Conservation (phyloP, 2,113 vertebrate species). For the Poeciliopsis prolifica region DNA sequence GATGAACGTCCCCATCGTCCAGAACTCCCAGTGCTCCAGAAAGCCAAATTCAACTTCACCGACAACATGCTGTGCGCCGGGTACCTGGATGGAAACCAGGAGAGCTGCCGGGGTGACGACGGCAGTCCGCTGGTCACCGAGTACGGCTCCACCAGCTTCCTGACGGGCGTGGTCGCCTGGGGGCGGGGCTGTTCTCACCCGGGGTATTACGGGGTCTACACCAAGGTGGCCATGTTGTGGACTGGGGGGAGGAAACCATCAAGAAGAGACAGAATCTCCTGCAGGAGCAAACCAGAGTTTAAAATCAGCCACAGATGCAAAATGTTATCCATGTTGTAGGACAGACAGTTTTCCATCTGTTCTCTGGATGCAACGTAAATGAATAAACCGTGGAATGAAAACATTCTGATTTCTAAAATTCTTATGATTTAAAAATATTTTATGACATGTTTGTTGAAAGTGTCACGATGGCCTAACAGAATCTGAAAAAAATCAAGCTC, state of each 20-base stretch:
- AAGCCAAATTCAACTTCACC: conserved; percentile 75
- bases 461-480: no score
- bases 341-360: not conserved
- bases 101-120: conserved; percentile 88
- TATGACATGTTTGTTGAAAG: no score
- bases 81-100: conserved; percentile 77
- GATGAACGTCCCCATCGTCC: conserved; percentile 81
- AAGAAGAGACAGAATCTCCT: not conserved
- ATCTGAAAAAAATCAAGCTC: no score
- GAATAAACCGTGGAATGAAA: not conserved
- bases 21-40: conserved; percentile 77
- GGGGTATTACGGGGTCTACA: conserved; percentile 86
- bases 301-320: not conserved
- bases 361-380: not conserved
- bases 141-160: conserved; percentile 85
- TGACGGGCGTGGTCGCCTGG: conserved; percentile 90
- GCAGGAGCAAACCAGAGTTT: conserved; percentile 5
- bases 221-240: conserved; percentile 81
- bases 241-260: conserved; percentile 81
- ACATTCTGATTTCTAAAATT: not conserved
- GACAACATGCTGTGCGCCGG: conserved; percentile 92
- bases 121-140: conserved; percentile 86
- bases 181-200: conserved; percentile 83
- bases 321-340: not conserved
- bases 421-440: not conserved